Conservation (phyloP, 2,888 invertebrate species). For the Noctuana brunneofusca region DNA sequence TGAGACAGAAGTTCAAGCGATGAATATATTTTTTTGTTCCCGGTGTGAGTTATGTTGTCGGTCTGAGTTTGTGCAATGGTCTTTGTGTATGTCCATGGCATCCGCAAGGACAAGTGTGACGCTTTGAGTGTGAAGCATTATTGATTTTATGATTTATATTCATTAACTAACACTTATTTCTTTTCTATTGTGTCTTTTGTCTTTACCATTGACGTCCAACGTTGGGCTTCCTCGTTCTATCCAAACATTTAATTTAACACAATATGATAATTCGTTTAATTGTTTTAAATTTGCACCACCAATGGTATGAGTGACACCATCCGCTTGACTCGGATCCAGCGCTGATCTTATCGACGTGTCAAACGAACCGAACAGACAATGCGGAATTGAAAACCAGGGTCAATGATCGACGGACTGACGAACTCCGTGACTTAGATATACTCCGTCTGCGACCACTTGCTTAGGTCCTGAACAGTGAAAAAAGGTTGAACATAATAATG, state of each 20-base stretch:
- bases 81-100: too few relatives aligned
- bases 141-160: too few relatives aligned
- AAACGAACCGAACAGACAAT: constrained; percentile 47
- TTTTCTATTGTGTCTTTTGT: neutral
- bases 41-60: too few relatives aligned
- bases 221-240: constrained; percentile 16
- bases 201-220: neutral
- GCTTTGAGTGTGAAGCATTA: too few relatives aligned
- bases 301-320: constrained; percentile 32
- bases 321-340: constrained; percentile 12
- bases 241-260: constrained; percentile 8
- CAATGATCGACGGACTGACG: constrained; percentile 51
- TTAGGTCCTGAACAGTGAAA: neutral
- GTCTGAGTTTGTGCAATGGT: too few relatives aligned
- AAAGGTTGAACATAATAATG: too few relatives aligned
- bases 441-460: constrained; percentile 34
- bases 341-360: constrained; percentile 40
- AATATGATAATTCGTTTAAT: constrained; percentile 26
- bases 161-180: too few relatives aligned
- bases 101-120: too few relatives aligned
- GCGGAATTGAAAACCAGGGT: constrained; percentile 55
- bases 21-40: too few relatives aligned
- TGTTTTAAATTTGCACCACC: constrained; percentile 27
- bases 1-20: too few relatives aligned
- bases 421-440: constrained; percentile 36